These are phyloP conservation scores for Rosalia funebris DNA, from an alignment of 2,888 invertebrate species.

Conservation along the genomic window DNA sequence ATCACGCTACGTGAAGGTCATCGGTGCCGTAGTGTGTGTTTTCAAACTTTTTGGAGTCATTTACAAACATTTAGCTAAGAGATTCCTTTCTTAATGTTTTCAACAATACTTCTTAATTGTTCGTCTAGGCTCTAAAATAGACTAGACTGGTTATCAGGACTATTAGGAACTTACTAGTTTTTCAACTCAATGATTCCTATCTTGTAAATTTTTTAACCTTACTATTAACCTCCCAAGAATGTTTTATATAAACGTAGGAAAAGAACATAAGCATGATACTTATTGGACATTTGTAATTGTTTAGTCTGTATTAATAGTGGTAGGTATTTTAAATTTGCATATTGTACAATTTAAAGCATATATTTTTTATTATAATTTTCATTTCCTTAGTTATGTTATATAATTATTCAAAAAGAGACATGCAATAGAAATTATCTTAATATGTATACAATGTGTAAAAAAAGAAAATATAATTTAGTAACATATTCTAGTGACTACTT, in stretches of 20 bases:
- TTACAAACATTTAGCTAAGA: conserved; percentile 41
- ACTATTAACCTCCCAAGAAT: conserved; percentile 9
- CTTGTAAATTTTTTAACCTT: conserved; percentile 17
- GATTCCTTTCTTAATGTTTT: conserved; percentile 40
- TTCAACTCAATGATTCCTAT: conserved; percentile 24
- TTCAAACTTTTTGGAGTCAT: conserved; percentile 31
- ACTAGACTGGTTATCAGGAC: conserved; percentile 23
- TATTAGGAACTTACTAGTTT: conserved; percentile 29
- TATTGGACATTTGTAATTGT: too few species aligned
- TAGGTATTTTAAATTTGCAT: too few species aligned
- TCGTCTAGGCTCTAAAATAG: conserved; percentile 25
- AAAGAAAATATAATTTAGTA: too few species aligned
- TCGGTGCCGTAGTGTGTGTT: conserved; percentile 9
- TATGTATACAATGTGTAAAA: too few species aligned
- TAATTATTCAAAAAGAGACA: too few species aligned
- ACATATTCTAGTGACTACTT: too few species aligned
- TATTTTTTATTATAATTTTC: too few species aligned
- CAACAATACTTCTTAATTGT: conserved; percentile 25
- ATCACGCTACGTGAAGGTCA: conserved; percentile 32
- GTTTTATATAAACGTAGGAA: background rate
- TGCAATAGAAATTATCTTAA: too few species aligned
- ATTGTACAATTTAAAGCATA: too few species aligned
- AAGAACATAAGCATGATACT: background rate
- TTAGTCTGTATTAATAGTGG: too few species aligned
- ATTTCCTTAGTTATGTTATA: too few species aligned